Base-by-base conservation (phyloP, 2,888 invertebrate genomes). In the Dichetophora obliterata region DNA sequence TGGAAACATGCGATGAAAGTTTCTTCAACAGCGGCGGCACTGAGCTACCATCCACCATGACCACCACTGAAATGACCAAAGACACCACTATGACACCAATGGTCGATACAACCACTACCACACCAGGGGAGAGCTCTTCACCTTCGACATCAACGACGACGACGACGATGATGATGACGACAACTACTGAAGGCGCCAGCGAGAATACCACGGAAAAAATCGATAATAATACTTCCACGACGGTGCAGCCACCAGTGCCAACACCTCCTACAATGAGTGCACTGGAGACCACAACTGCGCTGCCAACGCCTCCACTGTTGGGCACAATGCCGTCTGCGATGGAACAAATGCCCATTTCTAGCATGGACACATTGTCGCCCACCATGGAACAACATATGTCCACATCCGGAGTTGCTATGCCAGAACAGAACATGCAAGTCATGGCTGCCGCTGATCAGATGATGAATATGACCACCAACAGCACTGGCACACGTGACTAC, bases 271-370 rank as follows among this genome's bases (percentile, higher is more conserved):
- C 85, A 27, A 79, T 70, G 2, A 84, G 80, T 11, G 82, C 84
- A 0, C 74, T 79, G 2, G 78, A 79, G 24, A 82, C 83, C 3
- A 85, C 83, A 4, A 82, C 84, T 0, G 71, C 72, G 1, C 4
- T 82, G 48, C 86, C 87, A n/a, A 87, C 85, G 22, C 86, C 87
- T 16, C 82, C 85, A 79, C 61, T 66, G 70, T 75, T 0, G 80
- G 70, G 27, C 59, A 19, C 27, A 6, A 5, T 75, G 34, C 9
- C 57, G 22, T 14, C 57, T 11, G 34, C 37, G 31, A 63, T 14
- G 5, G 31, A 37, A 6, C 31, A 24, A 50, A 48, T 50, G 34
- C 11, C 50, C 19, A 31, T 11, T 16, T 14, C 27, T 27, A 57
- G 57, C 22, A 37, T 27, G 16, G 22, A 3, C 31, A 31, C 31